These are phyloP conservation scores for Melanotaenia nigrans DNA, from an alignment of 2,797 vertebrate genomes.

Conservation along the genomic window DNA sequence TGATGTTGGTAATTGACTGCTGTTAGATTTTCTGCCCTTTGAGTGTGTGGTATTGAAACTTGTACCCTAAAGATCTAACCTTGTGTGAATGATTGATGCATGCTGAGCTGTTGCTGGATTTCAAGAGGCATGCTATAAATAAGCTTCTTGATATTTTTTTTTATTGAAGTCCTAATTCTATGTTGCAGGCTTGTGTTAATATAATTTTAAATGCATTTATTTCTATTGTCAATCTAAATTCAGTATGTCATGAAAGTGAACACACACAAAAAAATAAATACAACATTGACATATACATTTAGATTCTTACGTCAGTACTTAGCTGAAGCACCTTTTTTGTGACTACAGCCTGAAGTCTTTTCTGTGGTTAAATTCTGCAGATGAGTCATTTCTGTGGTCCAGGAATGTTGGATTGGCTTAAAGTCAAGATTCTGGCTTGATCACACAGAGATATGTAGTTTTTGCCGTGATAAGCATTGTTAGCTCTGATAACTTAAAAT, in stretches of 20 bases:
- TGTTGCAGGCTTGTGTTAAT: background rate
- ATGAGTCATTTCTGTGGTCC: no score
- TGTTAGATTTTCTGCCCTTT: conserved; percentile 33
- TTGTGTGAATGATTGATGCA: conserved; percentile 54
- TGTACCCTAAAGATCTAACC: conserved; percentile 43
- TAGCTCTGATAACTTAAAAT: no score
- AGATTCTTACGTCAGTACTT: no score
- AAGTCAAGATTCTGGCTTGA: no score
- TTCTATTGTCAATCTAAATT: background rate
- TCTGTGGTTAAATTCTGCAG: no score
- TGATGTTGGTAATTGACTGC: conserved; percentile 53
- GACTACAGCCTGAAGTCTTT: no score
- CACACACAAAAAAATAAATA: no score
- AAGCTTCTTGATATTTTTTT: conserved; percentile 2
- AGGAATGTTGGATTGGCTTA: no score
- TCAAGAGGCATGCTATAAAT: conserved; percentile 14
- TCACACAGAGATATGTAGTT: no score
- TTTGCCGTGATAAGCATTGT: no score
- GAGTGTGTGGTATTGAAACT: conserved; percentile 47
- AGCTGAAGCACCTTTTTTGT: no score
- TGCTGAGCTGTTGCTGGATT: conserved; percentile 41
- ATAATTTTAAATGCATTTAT: background rate
- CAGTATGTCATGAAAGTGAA: background rate
- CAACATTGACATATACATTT: no score
- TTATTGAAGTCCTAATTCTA: background rate